These are phyloP conservation scores for Odontesthes bonariensis DNA, from an alignment of 2,113 vertebrate species.

Conservation along the genomic window DNA sequence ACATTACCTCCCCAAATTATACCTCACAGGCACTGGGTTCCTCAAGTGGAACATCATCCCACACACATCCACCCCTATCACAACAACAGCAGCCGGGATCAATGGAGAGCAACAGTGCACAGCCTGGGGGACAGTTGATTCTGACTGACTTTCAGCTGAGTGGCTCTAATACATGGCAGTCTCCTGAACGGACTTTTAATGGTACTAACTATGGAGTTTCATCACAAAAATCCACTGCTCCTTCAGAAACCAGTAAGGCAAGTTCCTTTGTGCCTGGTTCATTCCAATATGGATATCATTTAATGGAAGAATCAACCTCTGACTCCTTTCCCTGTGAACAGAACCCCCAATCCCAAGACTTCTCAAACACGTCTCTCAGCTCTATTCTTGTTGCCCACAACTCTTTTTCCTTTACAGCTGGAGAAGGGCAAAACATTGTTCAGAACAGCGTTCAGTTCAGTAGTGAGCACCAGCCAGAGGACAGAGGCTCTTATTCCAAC, in stretches of 20 bases:
- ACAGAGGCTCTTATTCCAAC: conserved; percentile 78
- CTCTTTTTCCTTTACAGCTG: conserved; percentile 83
- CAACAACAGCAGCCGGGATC: conserved; percentile 77
- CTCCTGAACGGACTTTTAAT: conserved; percentile 87
- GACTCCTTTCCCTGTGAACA: conserved; percentile 82
- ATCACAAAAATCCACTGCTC: conserved; percentile 83
- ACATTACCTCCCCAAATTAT: conserved; percentile 88
- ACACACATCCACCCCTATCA: conserved; percentile 78
- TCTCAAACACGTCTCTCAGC: conserved; percentile 74
- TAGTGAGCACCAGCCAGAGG: conserved; percentile 80
- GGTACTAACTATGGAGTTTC: conserved; percentile 87
- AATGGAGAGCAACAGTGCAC: conserved; percentile 73
- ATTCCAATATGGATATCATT: conserved; percentile 87
- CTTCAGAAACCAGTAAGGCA: conserved; percentile 83
- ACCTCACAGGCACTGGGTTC: conserved; percentile 88
- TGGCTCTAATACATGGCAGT: conserved; percentile 85
- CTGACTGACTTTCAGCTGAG: conserved; percentile 87
- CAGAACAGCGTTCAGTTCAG: conserved; percentile 77
- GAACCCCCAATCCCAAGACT: conserved; percentile 80
- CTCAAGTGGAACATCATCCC: conserved; percentile 71
- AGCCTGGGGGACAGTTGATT: conserved; percentile 83
- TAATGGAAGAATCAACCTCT: conserved; percentile 81
- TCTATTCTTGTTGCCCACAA: conserved; percentile 80
- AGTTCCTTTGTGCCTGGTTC: conserved; percentile 74
- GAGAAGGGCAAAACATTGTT: conserved; percentile 82